phyloP scores from a whole-genome alignment of 2,113 vertebrate species.

The Tricholaema leucomelas region DNA sequence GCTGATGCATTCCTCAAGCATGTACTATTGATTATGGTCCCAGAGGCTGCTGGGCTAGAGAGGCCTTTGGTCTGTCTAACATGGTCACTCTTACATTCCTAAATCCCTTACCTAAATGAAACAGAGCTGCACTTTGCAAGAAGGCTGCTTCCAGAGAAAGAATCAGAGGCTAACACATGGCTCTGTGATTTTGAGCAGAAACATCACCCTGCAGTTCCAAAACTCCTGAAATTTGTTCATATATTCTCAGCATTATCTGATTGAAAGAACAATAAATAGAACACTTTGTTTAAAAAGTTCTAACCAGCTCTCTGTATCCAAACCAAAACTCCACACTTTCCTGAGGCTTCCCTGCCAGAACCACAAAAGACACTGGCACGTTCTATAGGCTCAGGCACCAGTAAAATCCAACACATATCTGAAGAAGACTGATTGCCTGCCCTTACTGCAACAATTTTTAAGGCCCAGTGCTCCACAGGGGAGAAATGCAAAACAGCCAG shows the following conservation, averaged over 20 bases:
- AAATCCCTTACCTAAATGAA: not conserved
- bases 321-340: slow-evolving; percentile 41
- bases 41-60: not conserved
- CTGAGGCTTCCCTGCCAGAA: slow-evolving; percentile 47
- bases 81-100: not conserved
- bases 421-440: slow-evolving; percentile 56
- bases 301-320: slow-evolving; percentile 9
- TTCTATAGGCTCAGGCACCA: slow-evolving; percentile 11
- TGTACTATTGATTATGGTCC: not conserved
- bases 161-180: not conserved
- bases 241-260: slow-evolving; percentile 33
- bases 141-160: not conserved
- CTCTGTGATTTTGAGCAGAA: slow-evolving; percentile 35
- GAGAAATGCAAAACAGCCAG: slow-evolving; percentile 51
- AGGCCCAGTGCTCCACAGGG: slow-evolving; percentile 37
- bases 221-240: slow-evolving; percentile 22
- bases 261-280: slow-evolving; percentile 39
- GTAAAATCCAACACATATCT: slow-evolving; percentile 41
- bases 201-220: not conserved
- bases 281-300: not conserved
- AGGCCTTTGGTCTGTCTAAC: not conserved
- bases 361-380: slow-evolving; percentile 31
- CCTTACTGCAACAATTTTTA: slow-evolving; percentile 39
- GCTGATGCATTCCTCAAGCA: not conserved
- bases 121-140: not conserved